Percentiles rank a stretch among this genome's conserved stretches.
Conservation (phyloP, 2,888 invertebrate species). For the Idaea straminata region DNA sequence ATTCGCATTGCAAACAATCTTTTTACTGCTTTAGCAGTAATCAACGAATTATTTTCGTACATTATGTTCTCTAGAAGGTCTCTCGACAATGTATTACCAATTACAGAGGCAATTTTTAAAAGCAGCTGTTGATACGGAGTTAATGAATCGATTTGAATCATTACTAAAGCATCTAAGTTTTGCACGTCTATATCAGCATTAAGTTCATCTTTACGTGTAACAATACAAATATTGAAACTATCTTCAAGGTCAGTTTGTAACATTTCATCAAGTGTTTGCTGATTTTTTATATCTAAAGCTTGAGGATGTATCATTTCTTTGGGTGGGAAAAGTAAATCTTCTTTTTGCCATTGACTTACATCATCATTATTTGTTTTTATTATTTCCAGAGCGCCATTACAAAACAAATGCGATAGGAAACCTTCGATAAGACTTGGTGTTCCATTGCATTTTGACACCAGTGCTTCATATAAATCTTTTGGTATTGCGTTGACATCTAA, state of each 20-base stretch:
- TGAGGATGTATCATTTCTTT: slow-evolving; percentile 50
- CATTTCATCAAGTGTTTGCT: slow-evolving; percentile 48
- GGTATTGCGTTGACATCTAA: slow-evolving; percentile 80
- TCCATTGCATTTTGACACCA: slow-evolving; percentile 67
- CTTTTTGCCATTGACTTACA: slow-evolving; percentile 40
- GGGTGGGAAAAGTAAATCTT: slow-evolving; percentile 64
- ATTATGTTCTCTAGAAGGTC: slow-evolving; percentile 75
- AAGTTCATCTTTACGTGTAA: slow-evolving; percentile 57
- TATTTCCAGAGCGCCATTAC: slow-evolving; percentile 65
- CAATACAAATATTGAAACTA: slow-evolving; percentile 56
- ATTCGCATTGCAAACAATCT: slow-evolving; percentile 77
- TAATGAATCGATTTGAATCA: slow-evolving; percentile 79
- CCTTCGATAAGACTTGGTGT: slow-evolving; percentile 77
- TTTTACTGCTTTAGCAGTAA: slow-evolving; percentile 76
- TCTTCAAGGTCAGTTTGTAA: slow-evolving; percentile 45
- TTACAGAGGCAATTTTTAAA: slow-evolving; percentile 80
- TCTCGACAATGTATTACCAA: slow-evolving; percentile 78
- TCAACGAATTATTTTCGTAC: slow-evolving; percentile 71
- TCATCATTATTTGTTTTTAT: slow-evolving; percentile 49
- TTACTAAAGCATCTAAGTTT: slow-evolving; percentile 70
- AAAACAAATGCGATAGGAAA: slow-evolving; percentile 73
- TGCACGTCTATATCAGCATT: slow-evolving; percentile 60
- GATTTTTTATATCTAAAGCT: slow-evolving; percentile 54
- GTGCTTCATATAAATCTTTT: slow-evolving; percentile 68
- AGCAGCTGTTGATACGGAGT: slow-evolving; percentile 81